Percentiles rank a stretch among this genome's conserved stretches.
Conservation (phyloP, 1,140 invertebrate species). For the Bradysia coprophila region DNA sequence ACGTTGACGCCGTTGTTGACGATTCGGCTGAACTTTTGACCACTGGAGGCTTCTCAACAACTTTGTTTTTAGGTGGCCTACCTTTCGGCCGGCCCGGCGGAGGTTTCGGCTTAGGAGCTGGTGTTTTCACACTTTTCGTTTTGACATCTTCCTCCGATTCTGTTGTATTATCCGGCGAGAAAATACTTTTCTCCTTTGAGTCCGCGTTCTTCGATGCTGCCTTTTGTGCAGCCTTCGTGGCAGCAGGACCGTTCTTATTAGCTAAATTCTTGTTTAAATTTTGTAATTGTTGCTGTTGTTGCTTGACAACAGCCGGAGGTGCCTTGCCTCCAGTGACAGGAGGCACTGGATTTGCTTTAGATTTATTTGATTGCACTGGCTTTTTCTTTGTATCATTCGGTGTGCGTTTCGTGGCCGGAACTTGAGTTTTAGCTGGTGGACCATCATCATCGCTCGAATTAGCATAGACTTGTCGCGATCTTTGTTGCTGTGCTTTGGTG, state of each 20-base stretch:
- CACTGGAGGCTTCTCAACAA: slow-evolving; percentile 1
- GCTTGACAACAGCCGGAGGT: slow-evolving; percentile 10
- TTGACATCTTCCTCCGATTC: slow-evolving; percentile 24
- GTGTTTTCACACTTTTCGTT: slow-evolving; percentile 14
- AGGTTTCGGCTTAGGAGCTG: slow-evolving; percentile 5
- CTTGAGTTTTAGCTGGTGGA: slow-evolving; percentile 21
- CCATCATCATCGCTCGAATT: slow-evolving; percentile 20
- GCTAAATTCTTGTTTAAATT: slow-evolving; percentile 6
- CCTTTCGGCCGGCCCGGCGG: slow-evolving; percentile 21
- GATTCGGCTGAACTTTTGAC: slow-evolving; percentile 1
- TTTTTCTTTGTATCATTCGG: slow-evolving; percentile 17
- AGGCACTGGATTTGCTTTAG: slow-evolving; percentile 20
- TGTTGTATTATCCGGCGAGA: slow-evolving; percentile 63
- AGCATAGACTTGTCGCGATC: slow-evolving; percentile 5
- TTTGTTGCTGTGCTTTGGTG: slow-evolving; percentile 7
- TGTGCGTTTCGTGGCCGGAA: slow-evolving; percentile 21
- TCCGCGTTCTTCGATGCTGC: slow-evolving; percentile 17
- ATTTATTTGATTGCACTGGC: slow-evolving; percentile 8
- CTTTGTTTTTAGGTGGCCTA: slow-evolving; percentile 23
- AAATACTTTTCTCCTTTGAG: slow-evolving; percentile 60
- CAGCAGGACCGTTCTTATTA: slow-evolving; percentile 7
- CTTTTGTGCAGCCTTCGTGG: slow-evolving; percentile 19
- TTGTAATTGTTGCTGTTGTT: slow-evolving; percentile 11
- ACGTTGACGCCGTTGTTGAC: neutral
- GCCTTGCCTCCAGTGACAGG: slow-evolving; percentile 22